These are phyloP conservation scores for Oreohelix idahoensis DNA, from an alignment of 1,140 invertebrate genomes.

Conservation along the genomic window DNA sequence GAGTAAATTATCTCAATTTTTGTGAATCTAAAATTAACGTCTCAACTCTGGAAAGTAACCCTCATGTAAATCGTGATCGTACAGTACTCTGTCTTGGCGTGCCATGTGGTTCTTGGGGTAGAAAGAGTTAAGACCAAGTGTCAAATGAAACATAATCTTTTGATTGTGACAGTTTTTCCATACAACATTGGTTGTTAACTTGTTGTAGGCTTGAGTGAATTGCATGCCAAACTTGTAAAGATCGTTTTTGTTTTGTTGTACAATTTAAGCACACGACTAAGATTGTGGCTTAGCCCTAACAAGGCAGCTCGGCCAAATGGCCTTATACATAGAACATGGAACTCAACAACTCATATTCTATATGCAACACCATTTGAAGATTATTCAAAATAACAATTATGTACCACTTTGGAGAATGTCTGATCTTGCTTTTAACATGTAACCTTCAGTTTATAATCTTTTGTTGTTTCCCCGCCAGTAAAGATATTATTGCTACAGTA, in stretches of 20 bases:
- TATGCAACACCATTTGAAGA: slow-evolving; percentile 14
- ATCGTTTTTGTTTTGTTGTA: slow-evolving; percentile 27
- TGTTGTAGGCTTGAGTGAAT: neutral
- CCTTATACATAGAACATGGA: slow-evolving; percentile 31
- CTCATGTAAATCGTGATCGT: too few species aligned
- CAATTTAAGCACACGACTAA: neutral
- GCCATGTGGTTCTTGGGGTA: too few species aligned
- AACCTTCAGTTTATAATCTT: too few species aligned
- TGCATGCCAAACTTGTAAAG: neutral
- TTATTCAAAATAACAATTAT: neutral
- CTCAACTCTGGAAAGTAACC: too few species aligned
- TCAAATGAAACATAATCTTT: too few species aligned
- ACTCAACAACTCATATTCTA: neutral
- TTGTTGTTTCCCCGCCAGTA: too few species aligned
- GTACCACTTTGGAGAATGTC: neutral
- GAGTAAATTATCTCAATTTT: too few species aligned
- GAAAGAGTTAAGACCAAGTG: too few species aligned
- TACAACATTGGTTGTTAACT: neutral
- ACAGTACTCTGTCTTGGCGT: too few species aligned
- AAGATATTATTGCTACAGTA: too few species aligned
- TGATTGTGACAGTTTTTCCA: too few species aligned
- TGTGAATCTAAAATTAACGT: too few species aligned
- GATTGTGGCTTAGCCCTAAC: slow-evolving; percentile 36
- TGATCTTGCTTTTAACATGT: neutral
- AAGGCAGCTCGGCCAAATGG: slow-evolving; percentile 32